A percentile compares a stretch with the other conserved stretches of the same genome.
These are phyloP conservation scores for Chloropsis cyanopogon DNA, from an alignment of 2,113 vertebrate species.

Conservation along the genomic window DNA sequence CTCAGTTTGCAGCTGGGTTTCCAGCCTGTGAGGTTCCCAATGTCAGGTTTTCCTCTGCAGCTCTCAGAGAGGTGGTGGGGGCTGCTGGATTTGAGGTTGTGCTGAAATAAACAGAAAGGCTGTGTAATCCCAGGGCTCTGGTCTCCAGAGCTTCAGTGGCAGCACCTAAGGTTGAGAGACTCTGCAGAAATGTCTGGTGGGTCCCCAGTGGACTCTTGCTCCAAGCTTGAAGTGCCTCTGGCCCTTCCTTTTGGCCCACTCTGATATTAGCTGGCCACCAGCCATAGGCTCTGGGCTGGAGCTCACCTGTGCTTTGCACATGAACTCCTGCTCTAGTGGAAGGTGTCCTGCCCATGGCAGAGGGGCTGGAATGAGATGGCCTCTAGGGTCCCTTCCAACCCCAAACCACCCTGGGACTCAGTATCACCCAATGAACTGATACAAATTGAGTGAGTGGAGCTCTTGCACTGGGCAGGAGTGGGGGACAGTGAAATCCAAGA, in stretches of 20 bases:
- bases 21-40: background rate
- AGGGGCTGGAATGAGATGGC: background rate
- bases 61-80: background rate
- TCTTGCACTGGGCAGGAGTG: background rate
- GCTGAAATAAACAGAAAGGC: background rate
- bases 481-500: background rate
- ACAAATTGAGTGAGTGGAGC: background rate
- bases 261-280: background rate
- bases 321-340: background rate
- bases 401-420: background rate
- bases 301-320: background rate
- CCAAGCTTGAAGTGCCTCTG: background rate
- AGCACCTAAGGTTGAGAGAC: background rate
- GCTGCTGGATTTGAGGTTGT: background rate
- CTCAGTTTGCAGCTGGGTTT: background rate
- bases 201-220: background rate
- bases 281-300: background rate
- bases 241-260: background rate
- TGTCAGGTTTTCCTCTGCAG: background rate
- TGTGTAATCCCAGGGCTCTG: background rate
- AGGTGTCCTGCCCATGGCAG: background rate
- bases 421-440: rapidly evolving
- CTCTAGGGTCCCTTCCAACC: background rate
- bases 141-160: background rate
- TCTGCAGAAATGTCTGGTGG: background rate